phyloP scores from a whole-genome alignment of 2,113 vertebrate species.

The Colinus virginianus region DNA sequence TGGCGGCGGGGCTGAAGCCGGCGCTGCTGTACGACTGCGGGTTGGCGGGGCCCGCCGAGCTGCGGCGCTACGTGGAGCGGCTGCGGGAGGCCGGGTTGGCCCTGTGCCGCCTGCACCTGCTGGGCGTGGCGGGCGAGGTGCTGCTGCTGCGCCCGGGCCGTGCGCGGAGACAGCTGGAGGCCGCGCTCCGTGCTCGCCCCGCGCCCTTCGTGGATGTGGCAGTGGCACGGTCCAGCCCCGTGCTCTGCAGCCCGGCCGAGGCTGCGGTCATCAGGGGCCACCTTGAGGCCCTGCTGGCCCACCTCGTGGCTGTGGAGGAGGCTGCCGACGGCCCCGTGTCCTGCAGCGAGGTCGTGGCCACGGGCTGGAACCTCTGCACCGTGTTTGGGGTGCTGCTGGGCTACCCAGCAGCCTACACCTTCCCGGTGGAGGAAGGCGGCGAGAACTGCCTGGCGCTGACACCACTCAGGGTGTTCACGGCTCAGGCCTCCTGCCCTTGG shows the following conservation, averaged over 20 bases:
- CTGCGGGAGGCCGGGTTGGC: constrained; percentile 77
- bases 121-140: constrained; percentile 76
- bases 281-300: constrained; percentile 67
- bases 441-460: constrained; percentile 89
- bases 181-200: constrained; percentile 8
- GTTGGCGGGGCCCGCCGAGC: constrained; percentile 70
- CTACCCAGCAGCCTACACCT: constrained; percentile 89
- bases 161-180: constrained; percentile 73
- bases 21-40: constrained; percentile 87
- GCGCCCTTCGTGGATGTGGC: constrained; percentile 83
- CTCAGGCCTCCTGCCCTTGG: constrained; percentile 74
- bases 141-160: constrained; percentile 62
- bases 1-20: constrained; percentile 87
- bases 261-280: constrained; percentile 55
- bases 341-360: constrained; percentile 37
- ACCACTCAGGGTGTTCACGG: constrained; percentile 84
- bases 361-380: constrained; percentile 89
- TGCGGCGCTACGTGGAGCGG: constrained; percentile 81
- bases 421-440: constrained; percentile 71
- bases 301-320: constrained; percentile 54
- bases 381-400: constrained; percentile 89
- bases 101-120: constrained; percentile 72
- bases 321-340: background rate
- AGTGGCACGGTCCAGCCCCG: constrained; percentile 67
- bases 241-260: constrained; percentile 23